Base-by-base conservation (phyloP, 2,797 vertebrate genomes). In the Jordanella pulchra region DNA sequence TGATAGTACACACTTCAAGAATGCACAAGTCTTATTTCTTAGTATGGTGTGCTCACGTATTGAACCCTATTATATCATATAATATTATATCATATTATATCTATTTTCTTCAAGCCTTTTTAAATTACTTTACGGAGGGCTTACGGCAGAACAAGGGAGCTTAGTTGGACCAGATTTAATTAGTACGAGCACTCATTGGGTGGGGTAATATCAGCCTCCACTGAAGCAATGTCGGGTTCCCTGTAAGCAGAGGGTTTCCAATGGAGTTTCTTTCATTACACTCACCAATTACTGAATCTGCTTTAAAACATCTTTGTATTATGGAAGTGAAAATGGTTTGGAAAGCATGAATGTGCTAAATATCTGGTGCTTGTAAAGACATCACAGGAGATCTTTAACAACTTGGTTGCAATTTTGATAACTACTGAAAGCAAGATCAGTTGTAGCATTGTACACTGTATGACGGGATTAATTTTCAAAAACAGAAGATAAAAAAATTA, bases 81-180 rank as follows among this genome's bases (percentile, higher is more conserved):
- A 39, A 39, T 18, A 63, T 50, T 42, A 63, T 42, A n/a, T 42
- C 35, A 0, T n/a, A 42, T 61, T 61, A 39, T 18, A 63, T 50
- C n/a, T 18, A 42, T 25, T 69, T 45, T 45, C 18, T 45, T 42
- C 6, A 18, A 44, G 21, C 25, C 32, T 7, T 51, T 71, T 35
- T 14, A 56, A 32, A 55, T 65, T 13, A 35, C 28, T 73, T 73
- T 28, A 28, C 25, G 23, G n/a, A 51, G n/a, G 23, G 28, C 56
- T 63, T 23, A 54, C 4, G 30, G n/a, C 15, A n/a, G 14, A 68
- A 44, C 56, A 39, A 67, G 21, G 7, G 42, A 17, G 18, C 23
- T 61, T 50, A 44, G 32, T 30, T 51, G 18, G 47, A n/a, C n/a
- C 47, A 47, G 51, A 47, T 56, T 56, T 66, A 54, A 66, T 73